These are phyloP conservation scores for Austrolebias charrua DNA, from an alignment of 2,797 vertebrate genomes.

Conservation along the genomic window DNA sequence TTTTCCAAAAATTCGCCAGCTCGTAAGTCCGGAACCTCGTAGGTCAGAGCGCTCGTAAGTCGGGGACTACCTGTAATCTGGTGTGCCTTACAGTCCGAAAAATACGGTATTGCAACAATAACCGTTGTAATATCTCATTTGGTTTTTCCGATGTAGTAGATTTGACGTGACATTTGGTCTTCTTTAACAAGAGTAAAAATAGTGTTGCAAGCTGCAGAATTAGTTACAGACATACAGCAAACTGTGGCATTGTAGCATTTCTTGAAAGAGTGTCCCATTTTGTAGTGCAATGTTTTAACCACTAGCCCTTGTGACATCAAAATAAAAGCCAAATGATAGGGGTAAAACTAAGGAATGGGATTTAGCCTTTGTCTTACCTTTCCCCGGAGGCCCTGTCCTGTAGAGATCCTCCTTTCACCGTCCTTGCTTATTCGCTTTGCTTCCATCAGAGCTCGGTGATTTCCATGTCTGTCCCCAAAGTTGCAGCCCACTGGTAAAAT, in stretches of 20 bases:
- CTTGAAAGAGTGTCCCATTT: neutral
- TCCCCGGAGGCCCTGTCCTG: conserved; percentile 75
- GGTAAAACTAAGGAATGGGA: neutral
- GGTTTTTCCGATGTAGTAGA: too few relatives aligned
- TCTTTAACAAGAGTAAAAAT: too few relatives aligned
- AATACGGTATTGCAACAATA: too few relatives aligned
- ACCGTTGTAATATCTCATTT: too few relatives aligned
- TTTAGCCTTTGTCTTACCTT: conserved; percentile 67
- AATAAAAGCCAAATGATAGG: neutral
- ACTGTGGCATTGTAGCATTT: neutral
- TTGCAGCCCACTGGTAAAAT: conserved; percentile 51
- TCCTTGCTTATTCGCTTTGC: conserved; percentile 77
- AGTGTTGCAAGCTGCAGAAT: too few relatives aligned
- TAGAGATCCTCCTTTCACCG: conserved; percentile 76
- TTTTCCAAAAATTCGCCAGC: too few relatives aligned
- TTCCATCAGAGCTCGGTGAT: conserved; percentile 59
- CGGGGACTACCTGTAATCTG: too few relatives aligned
- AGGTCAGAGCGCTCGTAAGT: too few relatives aligned
- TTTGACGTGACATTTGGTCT: too few relatives aligned
- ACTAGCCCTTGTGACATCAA: neutral
- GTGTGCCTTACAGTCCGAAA: too few relatives aligned
- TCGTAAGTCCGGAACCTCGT: too few relatives aligned
- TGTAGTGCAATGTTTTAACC: neutral
- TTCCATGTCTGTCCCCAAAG: conserved; percentile 66
- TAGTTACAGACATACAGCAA: too few relatives aligned